Evolutionary conservation across 1,140 invertebrate genomes (phyloP), one percentile per base, ranked within the genome.

Genomic region (Chrysoperla carnea): DNA sequence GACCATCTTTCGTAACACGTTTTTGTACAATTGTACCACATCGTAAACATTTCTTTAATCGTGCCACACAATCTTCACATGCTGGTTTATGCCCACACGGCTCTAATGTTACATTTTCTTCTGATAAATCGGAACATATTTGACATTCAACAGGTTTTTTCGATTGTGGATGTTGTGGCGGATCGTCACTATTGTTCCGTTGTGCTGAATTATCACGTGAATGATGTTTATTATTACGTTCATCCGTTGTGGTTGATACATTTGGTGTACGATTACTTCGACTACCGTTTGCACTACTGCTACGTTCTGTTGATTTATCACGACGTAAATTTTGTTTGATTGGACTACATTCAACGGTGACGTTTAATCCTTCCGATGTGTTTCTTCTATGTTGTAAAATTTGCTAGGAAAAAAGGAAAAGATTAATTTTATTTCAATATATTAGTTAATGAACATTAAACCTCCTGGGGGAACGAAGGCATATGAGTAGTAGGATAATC

Each of bases 31-130:
- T 47, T 23, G 63, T 56, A 29, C 76, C 72, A 55, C 84, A 88
- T 29, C 69, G 62, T 14, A 86, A 56, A 59, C 84, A 88, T 59
- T 84, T 85, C 55, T 85, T 87, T 73, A 87, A 83, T 29, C 81
- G 66, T 11, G 73, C 60, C 39, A 76, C 75, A 58, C 84, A 89
- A 43, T 85, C 82, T 49, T 74, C 70, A 56, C 84, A 89, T 2
- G 75, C 72, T 12, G 83, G 71, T 52, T 68, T 67, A 59, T 88
- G 84, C 39, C 70, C 69, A 56, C 84, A 89, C 0, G 84, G 84
- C 47, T 81, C 72, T 50, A 88, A 70, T 31, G 61, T 63, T 5
- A 85, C 72, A 46, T 67, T 68, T 37, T 72, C 70, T 37, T 75
- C 73, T 6, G 59, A 60, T 13, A 69, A 50, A 53, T 84, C 83